Evolutionary conservation across 2,888 invertebrate genomes (phyloP).

Genomic region (Rugalucina vietnamica): DNA sequence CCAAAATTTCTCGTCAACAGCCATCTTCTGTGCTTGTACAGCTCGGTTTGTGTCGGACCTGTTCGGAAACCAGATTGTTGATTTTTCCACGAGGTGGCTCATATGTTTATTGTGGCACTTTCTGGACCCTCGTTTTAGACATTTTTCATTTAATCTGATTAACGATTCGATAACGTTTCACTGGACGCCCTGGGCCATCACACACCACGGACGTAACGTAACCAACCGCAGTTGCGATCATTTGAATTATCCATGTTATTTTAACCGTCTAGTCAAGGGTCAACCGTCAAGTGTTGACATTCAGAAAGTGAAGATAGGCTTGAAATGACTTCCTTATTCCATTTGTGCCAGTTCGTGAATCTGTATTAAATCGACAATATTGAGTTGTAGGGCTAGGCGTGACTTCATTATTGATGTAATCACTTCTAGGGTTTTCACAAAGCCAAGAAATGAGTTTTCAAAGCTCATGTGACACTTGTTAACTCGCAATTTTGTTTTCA

Average conservation of each 20-base stretch:
- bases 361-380: constrained; percentile 46
- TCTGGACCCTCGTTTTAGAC: too few relatives aligned
- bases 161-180: not conserved
- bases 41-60: too few relatives aligned
- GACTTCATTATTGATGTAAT: constrained; percentile 63
- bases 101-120: too few relatives aligned
- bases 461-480: constrained; percentile 31
- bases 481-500: constrained; percentile 48
- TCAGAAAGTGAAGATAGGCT: constrained; percentile 53
- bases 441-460: constrained; percentile 55
- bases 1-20: too few relatives aligned
- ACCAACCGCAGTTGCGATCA: not conserved
- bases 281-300: constrained; percentile 36
- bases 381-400: constrained; percentile 49
- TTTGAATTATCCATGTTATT: not conserved
- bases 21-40: too few relatives aligned
- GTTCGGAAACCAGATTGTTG: too few relatives aligned
- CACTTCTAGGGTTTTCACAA: constrained; percentile 44
- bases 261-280: constrained; percentile 6
- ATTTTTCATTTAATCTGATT: not conserved
- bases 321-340: constrained; percentile 57
- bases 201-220: not conserved
- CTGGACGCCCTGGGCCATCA: not conserved
- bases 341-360: constrained; percentile 52
- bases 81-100: too few relatives aligned